These are phyloP conservation scores for Eurystomus gularis DNA, from an alignment of 2,113 vertebrate species.

Conservation along the genomic window DNA sequence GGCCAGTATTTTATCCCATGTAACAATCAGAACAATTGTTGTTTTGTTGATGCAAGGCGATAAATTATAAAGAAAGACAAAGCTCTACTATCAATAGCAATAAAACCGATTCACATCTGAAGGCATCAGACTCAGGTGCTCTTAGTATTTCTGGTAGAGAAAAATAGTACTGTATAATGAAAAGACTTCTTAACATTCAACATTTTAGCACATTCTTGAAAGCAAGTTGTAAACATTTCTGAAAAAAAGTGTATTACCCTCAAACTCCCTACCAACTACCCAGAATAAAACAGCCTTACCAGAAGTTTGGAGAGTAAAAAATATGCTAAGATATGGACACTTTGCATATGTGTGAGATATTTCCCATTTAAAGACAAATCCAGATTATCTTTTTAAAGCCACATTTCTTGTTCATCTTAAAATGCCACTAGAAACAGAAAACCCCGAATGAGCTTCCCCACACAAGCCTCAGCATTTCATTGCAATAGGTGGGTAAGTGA, in stretches of 20 bases:
- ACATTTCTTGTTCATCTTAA: not conserved
- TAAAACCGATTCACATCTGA: not conserved
- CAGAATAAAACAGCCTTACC: not conserved
- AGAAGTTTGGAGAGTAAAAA: not conserved
- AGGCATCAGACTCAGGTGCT: not conserved
- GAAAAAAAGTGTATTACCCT: not conserved
- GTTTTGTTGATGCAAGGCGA: not conserved
- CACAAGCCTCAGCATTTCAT: not conserved
- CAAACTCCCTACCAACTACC: not conserved
- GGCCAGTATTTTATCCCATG: not conserved
- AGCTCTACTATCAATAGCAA: not conserved
- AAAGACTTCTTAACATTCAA: not conserved
- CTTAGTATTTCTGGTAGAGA: not conserved
- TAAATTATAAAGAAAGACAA: not conserved
- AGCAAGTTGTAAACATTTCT: not conserved
- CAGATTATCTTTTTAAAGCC: not conserved
- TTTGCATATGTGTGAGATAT: not conserved
- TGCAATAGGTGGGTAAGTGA: accelerated
- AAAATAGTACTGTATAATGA: not conserved
- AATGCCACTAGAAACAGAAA: not conserved
- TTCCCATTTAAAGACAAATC: not conserved
- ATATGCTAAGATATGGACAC: not conserved
- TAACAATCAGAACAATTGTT: not conserved
- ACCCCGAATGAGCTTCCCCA: not conserved
- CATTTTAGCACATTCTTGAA: not conserved